phyloP scores from a whole-genome alignment of 2,888 invertebrate species.

The Himalopsyche anomala region DNA sequence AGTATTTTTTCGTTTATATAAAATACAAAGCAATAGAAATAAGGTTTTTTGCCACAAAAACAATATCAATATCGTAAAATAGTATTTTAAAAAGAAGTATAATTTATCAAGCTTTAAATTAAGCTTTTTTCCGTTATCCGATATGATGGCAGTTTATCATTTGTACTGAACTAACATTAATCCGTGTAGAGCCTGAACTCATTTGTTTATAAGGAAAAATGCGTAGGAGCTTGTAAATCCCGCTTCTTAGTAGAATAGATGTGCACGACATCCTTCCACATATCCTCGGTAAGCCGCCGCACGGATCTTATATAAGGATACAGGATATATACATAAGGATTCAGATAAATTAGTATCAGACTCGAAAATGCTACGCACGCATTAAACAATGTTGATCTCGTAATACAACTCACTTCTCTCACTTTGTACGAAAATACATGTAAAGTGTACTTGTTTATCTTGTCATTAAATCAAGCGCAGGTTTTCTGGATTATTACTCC shows the following conservation, averaged over 20 bases:
- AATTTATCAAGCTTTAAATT: too few species aligned
- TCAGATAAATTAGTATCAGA: slow-evolving; percentile 51
- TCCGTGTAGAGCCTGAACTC: slow-evolving; percentile 29
- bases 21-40: too few species aligned
- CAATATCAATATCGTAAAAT: too few species aligned
- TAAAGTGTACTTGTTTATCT: slow-evolving; percentile 56
- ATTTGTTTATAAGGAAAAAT: slow-evolving; percentile 42
- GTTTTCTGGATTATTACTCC: slow-evolving; percentile 24
- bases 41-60: too few species aligned
- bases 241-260: slow-evolving; percentile 44
- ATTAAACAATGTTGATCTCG: slow-evolving; percentile 42
- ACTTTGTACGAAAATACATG: slow-evolving; percentile 54
- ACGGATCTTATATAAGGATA: slow-evolving; percentile 39
- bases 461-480: slow-evolving; percentile 53
- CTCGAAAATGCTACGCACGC: slow-evolving; percentile 49
- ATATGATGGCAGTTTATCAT: not conserved
- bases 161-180: slow-evolving; percentile 1
- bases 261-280: slow-evolving; percentile 44
- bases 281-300: slow-evolving; percentile 40
- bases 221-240: slow-evolving; percentile 38
- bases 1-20: too few species aligned
- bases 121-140: too few species aligned
- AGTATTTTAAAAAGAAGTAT: too few species aligned
- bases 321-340: slow-evolving; percentile 32
- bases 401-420: slow-evolving; percentile 22